These are phyloP conservation scores for Lordiphosa clarofinis DNA, from an alignment of 1,140 invertebrate species.

Conservation along the genomic window DNA sequence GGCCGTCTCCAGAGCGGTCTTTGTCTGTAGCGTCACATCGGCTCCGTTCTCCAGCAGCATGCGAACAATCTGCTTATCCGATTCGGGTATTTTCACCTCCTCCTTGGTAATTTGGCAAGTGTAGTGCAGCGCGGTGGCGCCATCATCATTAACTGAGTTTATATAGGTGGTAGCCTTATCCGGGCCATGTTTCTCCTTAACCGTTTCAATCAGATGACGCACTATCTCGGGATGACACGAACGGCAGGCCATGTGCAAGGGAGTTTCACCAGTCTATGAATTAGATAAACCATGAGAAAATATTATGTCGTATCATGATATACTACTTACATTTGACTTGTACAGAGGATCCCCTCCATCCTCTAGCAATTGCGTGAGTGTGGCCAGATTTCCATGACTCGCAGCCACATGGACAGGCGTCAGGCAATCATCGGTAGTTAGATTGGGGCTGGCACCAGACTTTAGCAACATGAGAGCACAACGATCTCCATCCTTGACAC, in stretches of 20 bases:
- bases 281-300: background rate
- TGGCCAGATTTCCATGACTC: slow-evolving; percentile 91
- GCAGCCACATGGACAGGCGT: slow-evolving; percentile 96
- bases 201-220: slow-evolving; percentile 90
- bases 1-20: slow-evolving; percentile 93
- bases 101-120: slow-evolving; percentile 89
- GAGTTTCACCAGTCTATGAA: slow-evolving; percentile 94
- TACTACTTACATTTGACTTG: slow-evolving; percentile 89
- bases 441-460: slow-evolving; percentile 97
- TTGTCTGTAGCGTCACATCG: slow-evolving; percentile 91
- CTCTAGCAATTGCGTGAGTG: slow-evolving; percentile 91
- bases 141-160: slow-evolving; percentile 92
- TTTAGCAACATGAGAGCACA: slow-evolving; percentile 98
- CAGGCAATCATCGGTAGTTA: slow-evolving; percentile 94
- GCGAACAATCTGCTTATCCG: slow-evolving; percentile 94
- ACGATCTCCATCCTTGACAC: slow-evolving; percentile 95
- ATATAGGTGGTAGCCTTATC: slow-evolving; percentile 88
- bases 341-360: slow-evolving; percentile 94
- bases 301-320: too few species aligned
- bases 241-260: slow-evolving; percentile 93
- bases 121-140: slow-evolving; percentile 96
- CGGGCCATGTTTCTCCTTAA: slow-evolving; percentile 87
- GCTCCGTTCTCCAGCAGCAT: slow-evolving; percentile 93
- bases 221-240: slow-evolving; percentile 93
- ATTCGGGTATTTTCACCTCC: slow-evolving; percentile 86